phyloP scores from a whole-genome alignment of 2,888 invertebrate species.

The Trissolcus brochymenae region DNA sequence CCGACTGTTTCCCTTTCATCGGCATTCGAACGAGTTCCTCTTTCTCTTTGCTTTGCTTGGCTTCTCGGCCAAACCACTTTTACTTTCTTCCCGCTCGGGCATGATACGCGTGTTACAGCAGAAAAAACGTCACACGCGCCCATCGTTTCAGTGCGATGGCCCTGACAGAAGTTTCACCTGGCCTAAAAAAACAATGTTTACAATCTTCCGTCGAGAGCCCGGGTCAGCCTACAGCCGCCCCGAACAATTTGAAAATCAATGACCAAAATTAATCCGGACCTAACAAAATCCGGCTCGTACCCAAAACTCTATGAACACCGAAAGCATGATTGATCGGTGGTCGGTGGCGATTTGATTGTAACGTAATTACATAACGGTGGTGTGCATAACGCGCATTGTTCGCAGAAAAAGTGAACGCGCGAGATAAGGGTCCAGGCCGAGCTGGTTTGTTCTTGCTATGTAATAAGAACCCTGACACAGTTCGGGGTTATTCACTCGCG shows the following conservation, averaged over 20 bases:
- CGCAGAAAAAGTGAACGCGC: slow-evolving; percentile 48
- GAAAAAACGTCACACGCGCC: not conserved
- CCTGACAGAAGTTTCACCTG: slow-evolving; percentile 8
- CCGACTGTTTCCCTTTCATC: slow-evolving; percentile 71
- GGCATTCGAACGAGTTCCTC: slow-evolving; percentile 69
- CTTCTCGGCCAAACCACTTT: slow-evolving; percentile 70
- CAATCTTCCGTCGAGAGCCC: no score
- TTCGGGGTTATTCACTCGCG: slow-evolving; percentile 75
- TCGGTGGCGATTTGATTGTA: slow-evolving; percentile 18
- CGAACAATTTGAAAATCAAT: no score
- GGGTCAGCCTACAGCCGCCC: no score
- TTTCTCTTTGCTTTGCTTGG: slow-evolving; percentile 63
- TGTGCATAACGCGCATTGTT: slow-evolving; percentile 38
- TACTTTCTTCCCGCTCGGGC: slow-evolving; percentile 68
- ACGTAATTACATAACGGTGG: slow-evolving; percentile 44
- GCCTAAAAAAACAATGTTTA: no score
- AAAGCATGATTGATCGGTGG: no score
- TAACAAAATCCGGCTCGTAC: no score
- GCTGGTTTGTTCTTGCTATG: slow-evolving; percentile 47
- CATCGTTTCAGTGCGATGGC: slow-evolving; percentile 3
- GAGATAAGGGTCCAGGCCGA: slow-evolving; percentile 67
- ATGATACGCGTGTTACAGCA: slow-evolving; percentile 56
- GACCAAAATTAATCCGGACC: no score
- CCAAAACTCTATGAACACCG: no score
- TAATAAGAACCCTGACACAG: slow-evolving; percentile 73